Percentiles rank a stretch among this genome's conserved stretches.
These are phyloP conservation scores for Pangasius krempfi DNA, from an alignment of 2,797 vertebrate species.

Conservation along the genomic window DNA sequence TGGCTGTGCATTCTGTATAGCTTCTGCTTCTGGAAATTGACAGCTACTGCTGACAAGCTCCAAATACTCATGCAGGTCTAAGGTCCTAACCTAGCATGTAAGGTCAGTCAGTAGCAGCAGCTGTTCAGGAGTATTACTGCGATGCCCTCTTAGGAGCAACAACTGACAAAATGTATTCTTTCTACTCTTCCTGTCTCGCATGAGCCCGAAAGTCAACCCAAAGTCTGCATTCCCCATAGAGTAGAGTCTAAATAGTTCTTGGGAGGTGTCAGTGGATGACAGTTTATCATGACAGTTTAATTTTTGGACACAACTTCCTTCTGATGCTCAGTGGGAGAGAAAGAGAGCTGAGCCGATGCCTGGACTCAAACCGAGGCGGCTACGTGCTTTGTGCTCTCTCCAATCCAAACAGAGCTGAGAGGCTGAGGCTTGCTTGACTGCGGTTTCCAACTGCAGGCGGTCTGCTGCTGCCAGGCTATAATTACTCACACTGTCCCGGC, in stretches of 20 bases:
- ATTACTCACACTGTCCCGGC: constrained; percentile 46
- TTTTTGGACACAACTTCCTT: neutral
- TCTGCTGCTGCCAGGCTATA: constrained; percentile 51
- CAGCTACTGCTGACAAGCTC: constrained; percentile 20
- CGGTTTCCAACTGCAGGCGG: constrained; percentile 50
- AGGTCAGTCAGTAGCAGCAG: constrained; percentile 16
- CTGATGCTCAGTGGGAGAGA: constrained; percentile 16
- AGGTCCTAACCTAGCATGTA: constrained; percentile 12
- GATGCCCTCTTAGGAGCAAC: neutral
- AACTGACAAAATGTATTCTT: neutral
- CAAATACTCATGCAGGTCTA: constrained; percentile 16
- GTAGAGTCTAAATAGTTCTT: neutral
- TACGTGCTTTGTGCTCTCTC: constrained; percentile 44
- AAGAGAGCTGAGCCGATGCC: neutral
- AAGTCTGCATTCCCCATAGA: neutral
- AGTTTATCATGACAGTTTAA: neutral
- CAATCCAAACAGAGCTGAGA: constrained; percentile 57
- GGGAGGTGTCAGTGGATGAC: neutral
- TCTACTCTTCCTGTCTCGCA: neutral
- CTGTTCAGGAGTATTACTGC: neutral
- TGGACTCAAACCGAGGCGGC: constrained; percentile 23
- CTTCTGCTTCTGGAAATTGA: neutral
- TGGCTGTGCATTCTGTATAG: neutral
- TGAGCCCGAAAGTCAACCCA: neutral
- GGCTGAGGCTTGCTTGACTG: constrained; percentile 41